A percentile compares a stretch with the other conserved stretches of the same genome.
These are phyloP conservation scores for Taurulus bubalis DNA, from an alignment of 2,113 vertebrate species.

Conservation along the genomic window DNA sequence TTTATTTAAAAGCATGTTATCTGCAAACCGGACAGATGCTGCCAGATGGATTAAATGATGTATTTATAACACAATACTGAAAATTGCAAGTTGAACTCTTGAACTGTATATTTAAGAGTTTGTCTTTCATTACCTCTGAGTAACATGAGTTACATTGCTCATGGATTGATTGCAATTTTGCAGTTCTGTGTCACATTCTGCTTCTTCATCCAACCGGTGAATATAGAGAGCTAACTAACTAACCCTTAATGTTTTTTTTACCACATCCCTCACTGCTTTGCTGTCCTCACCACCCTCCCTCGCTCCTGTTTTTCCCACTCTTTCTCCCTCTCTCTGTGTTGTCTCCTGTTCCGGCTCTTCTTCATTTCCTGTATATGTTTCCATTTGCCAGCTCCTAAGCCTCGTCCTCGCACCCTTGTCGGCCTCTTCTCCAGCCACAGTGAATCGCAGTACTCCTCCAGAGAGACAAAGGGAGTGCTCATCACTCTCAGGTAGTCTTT, in stretches of 20 bases:
- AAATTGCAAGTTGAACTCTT: neutral
- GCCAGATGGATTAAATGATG: neutral
- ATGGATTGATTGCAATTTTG: slow-evolving; percentile 8
- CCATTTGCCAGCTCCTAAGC: slow-evolving; percentile 89
- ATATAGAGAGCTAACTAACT: neutral
- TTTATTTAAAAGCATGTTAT: neutral
- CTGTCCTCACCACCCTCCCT: slow-evolving; percentile 43
- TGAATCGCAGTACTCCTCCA: slow-evolving; percentile 97
- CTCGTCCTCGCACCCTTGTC: slow-evolving; percentile 75
- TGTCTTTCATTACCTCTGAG: neutral
- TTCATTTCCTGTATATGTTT: slow-evolving; percentile 97
- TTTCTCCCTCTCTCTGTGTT: slow-evolving; percentile 79
- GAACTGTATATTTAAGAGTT: slow-evolving; percentile 12
- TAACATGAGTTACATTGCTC: neutral
- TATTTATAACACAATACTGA: neutral
- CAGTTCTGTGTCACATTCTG: slow-evolving; percentile 26
- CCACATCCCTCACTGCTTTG: slow-evolving; percentile 20
- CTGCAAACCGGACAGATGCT: neutral
- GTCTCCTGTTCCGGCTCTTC: slow-evolving; percentile 93
- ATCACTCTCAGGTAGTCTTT: slow-evolving; percentile 95
- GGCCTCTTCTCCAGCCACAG: slow-evolving; percentile 94
- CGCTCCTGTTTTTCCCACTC: slow-evolving; percentile 8
- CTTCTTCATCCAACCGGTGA: neutral
- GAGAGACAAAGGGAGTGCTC: slow-evolving; percentile 88
- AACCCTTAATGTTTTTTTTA: neutral